These are phyloP conservation scores for Tragelaphus strepsiceros DNA, from an alignment of 2,113 vertebrate genomes.

Conservation along the genomic window DNA sequence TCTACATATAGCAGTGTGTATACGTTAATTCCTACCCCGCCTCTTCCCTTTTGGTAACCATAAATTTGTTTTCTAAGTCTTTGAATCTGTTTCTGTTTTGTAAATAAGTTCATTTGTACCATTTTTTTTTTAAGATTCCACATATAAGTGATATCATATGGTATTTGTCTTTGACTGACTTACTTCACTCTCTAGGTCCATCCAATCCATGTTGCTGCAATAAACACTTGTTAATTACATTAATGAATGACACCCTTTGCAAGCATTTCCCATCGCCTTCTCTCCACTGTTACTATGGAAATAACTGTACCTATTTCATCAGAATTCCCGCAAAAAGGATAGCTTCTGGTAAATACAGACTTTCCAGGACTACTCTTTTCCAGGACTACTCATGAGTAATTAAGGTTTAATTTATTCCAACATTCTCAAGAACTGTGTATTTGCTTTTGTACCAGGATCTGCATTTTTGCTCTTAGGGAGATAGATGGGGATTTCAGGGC, in stretches of 20 bases:
- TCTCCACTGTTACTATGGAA: background rate
- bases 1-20: background rate
- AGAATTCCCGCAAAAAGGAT: background rate
- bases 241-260: background rate
- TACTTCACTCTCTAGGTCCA: background rate
- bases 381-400: background rate
- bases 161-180: background rate
- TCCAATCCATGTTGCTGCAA: background rate
- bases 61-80: background rate
- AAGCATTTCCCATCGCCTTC: background rate
- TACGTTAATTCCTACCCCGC: background rate
- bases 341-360: conserved; percentile 35
- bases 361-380: conserved; percentile 19
- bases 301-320: background rate
- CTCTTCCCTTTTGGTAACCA: background rate
- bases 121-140: background rate
- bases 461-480: background rate
- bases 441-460: background rate
- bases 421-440: background rate
- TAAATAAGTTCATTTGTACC: background rate
- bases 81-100: background rate
- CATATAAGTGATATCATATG: background rate
- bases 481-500: background rate
- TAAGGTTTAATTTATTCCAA: background rate
- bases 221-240: background rate